Conservation (phyloP, 2,888 invertebrate species). For the Lithophane ornitopus region DNA sequence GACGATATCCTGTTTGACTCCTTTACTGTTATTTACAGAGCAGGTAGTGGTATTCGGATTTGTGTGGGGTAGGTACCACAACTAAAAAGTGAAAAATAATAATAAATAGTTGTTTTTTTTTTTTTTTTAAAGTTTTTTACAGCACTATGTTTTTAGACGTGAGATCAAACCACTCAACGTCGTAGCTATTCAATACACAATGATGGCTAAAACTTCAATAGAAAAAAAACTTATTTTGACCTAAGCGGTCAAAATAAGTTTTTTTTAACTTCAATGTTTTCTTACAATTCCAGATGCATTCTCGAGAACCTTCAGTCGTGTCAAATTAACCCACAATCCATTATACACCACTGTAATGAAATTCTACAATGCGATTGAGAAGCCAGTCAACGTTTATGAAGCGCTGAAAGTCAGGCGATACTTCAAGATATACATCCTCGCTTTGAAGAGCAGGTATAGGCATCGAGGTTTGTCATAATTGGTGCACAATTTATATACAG, state of each 20-base stretch:
- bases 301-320: conserved; percentile 86
- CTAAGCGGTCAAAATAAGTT: too few relatives aligned
- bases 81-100: too few relatives aligned
- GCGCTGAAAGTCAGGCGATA: conserved; percentile 79
- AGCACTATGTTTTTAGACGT: background rate
- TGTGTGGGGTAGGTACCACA: too few relatives aligned
- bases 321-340: conserved; percentile 84
- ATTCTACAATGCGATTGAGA: conserved; percentile 84
- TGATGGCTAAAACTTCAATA: background rate
- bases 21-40: too few relatives aligned
- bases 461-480: conserved; percentile 80
- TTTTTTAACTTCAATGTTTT: background rate
- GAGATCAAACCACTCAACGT: background rate
- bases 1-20: too few relatives aligned
- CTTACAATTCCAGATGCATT: conserved; percentile 76
- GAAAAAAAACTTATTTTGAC: background rate
- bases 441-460: conserved; percentile 82
- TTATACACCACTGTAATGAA: conserved; percentile 81
- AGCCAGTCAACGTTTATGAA: conserved; percentile 80
- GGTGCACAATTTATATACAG: background rate
- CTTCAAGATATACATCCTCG: conserved; percentile 86
- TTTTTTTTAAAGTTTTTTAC: too few relatives aligned
- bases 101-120: too few relatives aligned
- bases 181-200: background rate
- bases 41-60: too few relatives aligned